Percentiles rank a stretch among this genome's conserved stretches.
These are phyloP conservation scores for Drosophila mettleri DNA, from an alignment of 2,888 invertebrate genomes.

Conservation along the genomic window DNA sequence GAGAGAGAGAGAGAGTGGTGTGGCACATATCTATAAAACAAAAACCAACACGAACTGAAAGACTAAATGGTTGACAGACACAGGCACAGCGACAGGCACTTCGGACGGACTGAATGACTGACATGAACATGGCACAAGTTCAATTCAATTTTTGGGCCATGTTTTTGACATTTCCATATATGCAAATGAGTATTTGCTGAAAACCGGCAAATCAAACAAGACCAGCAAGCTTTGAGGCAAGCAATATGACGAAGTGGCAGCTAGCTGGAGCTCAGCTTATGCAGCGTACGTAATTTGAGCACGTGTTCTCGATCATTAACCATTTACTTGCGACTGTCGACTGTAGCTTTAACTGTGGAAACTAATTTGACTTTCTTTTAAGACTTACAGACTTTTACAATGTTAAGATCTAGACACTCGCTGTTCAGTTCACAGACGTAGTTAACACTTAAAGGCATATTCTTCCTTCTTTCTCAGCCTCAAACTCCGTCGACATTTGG, in stretches of 20 bases:
- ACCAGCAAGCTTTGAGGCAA: slow-evolving; percentile 16
- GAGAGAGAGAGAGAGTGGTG: background rate
- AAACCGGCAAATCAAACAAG: slow-evolving; percentile 62
- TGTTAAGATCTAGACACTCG: too few species aligned
- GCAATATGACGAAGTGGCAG: slow-evolving; percentile 4
- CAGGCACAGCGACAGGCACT: slow-evolving; percentile 1
- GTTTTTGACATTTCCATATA: slow-evolving; percentile 79
- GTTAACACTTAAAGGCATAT: too few species aligned
- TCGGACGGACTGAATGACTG: slow-evolving; percentile 35
- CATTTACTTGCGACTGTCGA: background rate
- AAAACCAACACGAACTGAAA: slow-evolving; percentile 40
- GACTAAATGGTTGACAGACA: slow-evolving; percentile 20
- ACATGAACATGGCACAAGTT: slow-evolving; percentile 68
- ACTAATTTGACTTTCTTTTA: background rate
- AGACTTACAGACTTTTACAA: too few species aligned
- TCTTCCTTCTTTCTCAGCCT: too few species aligned
- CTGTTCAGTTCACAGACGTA: too few species aligned
- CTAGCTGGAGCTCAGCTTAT: slow-evolving; percentile 1
- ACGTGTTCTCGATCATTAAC: background rate
- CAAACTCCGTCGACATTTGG: too few species aligned
- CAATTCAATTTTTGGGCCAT: slow-evolving; percentile 79
- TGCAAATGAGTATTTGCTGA: slow-evolving; percentile 72
- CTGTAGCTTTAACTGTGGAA: background rate
- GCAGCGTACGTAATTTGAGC: slow-evolving; percentile 7
- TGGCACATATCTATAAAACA: slow-evolving; percentile 59